Percentiles rank a stretch among this genome's conserved stretches.
These are phyloP conservation scores for Cataglyphis altisquamis DNA, from an alignment of 2,888 invertebrate genomes.

Conservation along the genomic window DNA sequence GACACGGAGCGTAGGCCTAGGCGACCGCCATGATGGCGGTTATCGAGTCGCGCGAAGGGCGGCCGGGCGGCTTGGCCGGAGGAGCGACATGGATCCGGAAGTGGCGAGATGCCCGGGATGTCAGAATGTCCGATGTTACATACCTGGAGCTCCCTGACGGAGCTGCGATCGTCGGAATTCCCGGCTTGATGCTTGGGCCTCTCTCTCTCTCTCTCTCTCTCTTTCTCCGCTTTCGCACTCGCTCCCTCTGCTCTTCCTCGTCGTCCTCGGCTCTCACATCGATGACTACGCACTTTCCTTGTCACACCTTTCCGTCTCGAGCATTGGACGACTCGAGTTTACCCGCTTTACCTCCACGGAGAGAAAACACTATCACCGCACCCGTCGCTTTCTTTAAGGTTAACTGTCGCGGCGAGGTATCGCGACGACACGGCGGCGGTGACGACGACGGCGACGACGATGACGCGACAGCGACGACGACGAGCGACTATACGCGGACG, in stretches of 20 bases:
- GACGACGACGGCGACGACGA: conserved; percentile 22
- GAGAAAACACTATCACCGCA: conserved; percentile 55
- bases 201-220: conserved; percentile 57
- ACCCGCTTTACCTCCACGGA: conserved; percentile 33
- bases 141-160: conserved; percentile 81
- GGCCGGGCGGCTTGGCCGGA: conserved; percentile 55
- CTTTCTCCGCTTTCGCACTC: conserved; percentile 46
- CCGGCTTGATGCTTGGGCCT: conserved; percentile 68
- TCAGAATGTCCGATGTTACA: conserved; percentile 14
- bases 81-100: conserved; percentile 25
- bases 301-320: conserved; percentile 69
- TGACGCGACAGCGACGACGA: conserved; percentile 27
- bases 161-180: conserved; percentile 73
- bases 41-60: conserved; percentile 66
- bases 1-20: conserved; percentile 76
- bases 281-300: conserved; percentile 76
- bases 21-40: conserved; percentile 79
- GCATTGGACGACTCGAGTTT: conserved; percentile 45
- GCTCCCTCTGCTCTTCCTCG: conserved; percentile 62
- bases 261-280: conserved; percentile 72
- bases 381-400: conserved; percentile 72
- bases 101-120: conserved; percentile 29
- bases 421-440: conserved; percentile 25
- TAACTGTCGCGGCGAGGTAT: conserved; percentile 56
- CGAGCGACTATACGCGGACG: conserved; percentile 10